Evolutionary conservation across 30 jellyfish, hydroid and myxozoan species (phyloP), one percentile per base, ranked within the genome.

Genomic region (Mastigias papua): DNA sequence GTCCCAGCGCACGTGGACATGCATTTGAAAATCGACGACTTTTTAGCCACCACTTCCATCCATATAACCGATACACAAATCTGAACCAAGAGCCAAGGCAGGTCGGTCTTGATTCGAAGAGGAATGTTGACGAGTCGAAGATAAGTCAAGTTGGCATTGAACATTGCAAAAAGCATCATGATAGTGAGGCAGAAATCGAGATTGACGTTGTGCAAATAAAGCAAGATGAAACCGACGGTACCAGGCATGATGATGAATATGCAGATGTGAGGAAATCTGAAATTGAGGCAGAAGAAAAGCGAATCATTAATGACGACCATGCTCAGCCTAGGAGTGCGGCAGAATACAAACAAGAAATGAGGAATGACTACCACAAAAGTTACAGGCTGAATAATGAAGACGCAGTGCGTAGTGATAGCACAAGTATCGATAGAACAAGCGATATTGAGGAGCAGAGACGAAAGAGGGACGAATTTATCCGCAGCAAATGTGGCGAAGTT

Each of bases 401-500:
- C 35, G 0, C 78, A 29, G 30, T 22, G 29, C 17, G 22, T 22
- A 21, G 7, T 13, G 17, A n/a, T 28, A 50, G 29, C 16, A 61
- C 29, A 23, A 28, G 60, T 26, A 15, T 76, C 23, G 66, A 80
- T 13, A 75, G 50, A 23, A 62, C 65, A 61, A 80, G 33, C 10
- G 69, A 48, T 34, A 28, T 20, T 46, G 76, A 54, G 9, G 86
- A 62, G 62, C 81, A 80, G 4, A 70, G 70, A 28, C 82, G 67
- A 42, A 64, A 72, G 46, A 34, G 94, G 23, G 97, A 79, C 58
- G 90, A 69, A n/a, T 88, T 88, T 63, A 69, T 88, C 35, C 70
- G 90, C 20, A 84, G 83, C 69, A 94, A 94, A 66, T 82, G 97
- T 73, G 67, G 92, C 16, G 97, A 90, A 23, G 98, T 89, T 20